Base-by-base conservation (phyloP, 2,113 vertebrate genomes). In the Scophthalmus maximus region DNA sequence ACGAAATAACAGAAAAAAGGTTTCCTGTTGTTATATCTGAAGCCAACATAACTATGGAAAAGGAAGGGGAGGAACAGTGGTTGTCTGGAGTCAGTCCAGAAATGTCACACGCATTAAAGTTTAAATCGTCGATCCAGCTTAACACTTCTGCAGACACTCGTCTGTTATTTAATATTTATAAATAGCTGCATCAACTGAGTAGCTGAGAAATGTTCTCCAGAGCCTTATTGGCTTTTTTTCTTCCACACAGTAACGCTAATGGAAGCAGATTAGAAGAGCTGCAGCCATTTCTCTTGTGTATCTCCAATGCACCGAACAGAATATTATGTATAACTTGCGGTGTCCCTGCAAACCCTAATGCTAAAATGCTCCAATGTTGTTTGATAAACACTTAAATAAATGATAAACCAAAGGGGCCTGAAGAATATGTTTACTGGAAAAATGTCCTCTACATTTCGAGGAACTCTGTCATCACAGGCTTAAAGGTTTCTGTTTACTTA, bases 151-250 rank as follows among this genome's bases (percentile, higher is more conserved):
- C 40, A 22, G 66, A 69, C 52, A 62, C 58, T 40, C 52, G 57
- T 56, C 49, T 67, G 53, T 65, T 79, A 38, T 68, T 88, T 79
- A 77, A 79, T 72, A 81, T 84, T 80, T 66, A 84, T 85, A 76
- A 20, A 87, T 74, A 58, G 56, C 59, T 5, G 49, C 73, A 76
- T 73, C 11, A 8, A 11, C 62, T 36, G 30, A 79, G 70, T 51
- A 52, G 77, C 49, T 44, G 58, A 58, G 22, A 74, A 83, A 75
- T 69, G 69, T 73, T 65, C 75, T 49, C 60, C 57, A 3, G 79
- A 79, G 71, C 29, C 34, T 46, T 59, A 47, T 86, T 78, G 64
- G n/a, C 40, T 78, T 60, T 61, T 70, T 60, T 76, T 42, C n/a
- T n/a, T n/a, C n/a, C 47, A 10, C 10, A 68, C 47, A 20, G 23